Conservation (phyloP, 2,113 vertebrate genomes). For the Theropithecus gelada region DNA sequence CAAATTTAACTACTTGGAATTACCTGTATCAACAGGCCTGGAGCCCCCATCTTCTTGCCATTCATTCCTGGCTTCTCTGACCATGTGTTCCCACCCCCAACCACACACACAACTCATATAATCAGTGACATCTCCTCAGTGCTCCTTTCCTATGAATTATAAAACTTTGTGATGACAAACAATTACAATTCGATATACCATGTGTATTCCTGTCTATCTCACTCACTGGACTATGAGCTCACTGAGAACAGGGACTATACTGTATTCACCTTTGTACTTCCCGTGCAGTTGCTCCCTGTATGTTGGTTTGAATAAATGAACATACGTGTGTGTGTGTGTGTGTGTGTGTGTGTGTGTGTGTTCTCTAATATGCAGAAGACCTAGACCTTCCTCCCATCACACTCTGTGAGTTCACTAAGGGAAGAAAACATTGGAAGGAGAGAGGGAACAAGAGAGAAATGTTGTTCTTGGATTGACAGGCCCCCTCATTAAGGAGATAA, state of each 20-base stretch:
- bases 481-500: background rate
- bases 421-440: background rate
- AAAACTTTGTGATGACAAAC: background rate
- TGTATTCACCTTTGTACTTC: background rate
- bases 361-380: background rate
- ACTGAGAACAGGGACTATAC: background rate
- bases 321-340: fast-evolving
- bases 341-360: fast-evolving
- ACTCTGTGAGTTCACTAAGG: background rate
- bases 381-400: background rate
- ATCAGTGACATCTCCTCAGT: background rate
- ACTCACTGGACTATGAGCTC: background rate
- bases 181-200: background rate
- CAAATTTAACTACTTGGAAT: background rate
- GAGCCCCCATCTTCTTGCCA: background rate
- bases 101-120: background rate
- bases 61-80: background rate
- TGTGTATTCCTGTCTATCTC: background rate
- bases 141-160: background rate
- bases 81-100: background rate
- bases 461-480: background rate
- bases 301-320: background rate
- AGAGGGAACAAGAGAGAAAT: background rate
- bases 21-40: background rate
- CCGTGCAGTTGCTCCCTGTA: background rate